These are phyloP conservation scores for Opisthograptis luteolata DNA, from an alignment of 2,888 invertebrate species.

Conservation along the genomic window DNA sequence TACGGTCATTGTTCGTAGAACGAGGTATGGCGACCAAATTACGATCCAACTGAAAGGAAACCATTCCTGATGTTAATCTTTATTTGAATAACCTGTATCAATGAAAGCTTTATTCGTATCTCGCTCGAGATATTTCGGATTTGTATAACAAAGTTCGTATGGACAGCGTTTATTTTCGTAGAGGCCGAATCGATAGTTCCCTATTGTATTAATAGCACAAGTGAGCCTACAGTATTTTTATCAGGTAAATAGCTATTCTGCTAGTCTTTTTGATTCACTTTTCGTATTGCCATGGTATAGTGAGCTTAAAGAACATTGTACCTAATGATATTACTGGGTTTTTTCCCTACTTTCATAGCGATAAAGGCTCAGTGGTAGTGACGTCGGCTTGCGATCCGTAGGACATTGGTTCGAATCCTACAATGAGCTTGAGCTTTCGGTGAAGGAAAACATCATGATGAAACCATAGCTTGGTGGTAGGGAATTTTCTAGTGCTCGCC, in stretches of 20 bases:
- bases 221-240: background rate
- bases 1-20: conserved; percentile 82
- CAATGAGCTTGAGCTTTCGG: too few relatives aligned
- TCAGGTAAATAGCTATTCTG: background rate
- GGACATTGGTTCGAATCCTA: too few relatives aligned
- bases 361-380: too few relatives aligned
- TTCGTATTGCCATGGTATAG: too few relatives aligned
- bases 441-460: too few relatives aligned
- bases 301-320: too few relatives aligned
- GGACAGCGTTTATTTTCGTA: conserved; percentile 15
- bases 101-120: conserved; percentile 22
- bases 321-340: too few relatives aligned
- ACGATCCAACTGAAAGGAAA: conserved; percentile 74
- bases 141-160: background rate
- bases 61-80: conserved; percentile 19
- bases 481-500: too few relatives aligned
- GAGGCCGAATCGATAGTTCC: conserved; percentile 10
- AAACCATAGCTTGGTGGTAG: too few relatives aligned
- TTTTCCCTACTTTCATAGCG: too few relatives aligned
- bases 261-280: too few relatives aligned
- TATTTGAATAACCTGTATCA: conserved; percentile 27
- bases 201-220: conserved; percentile 6
- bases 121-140: conserved; percentile 1
- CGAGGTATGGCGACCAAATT: conserved; percentile 85
- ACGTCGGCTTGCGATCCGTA: too few relatives aligned